phyloP scores from a whole-genome alignment of 2,113 vertebrate species.

The Tenebrosternarchus preto region DNA sequence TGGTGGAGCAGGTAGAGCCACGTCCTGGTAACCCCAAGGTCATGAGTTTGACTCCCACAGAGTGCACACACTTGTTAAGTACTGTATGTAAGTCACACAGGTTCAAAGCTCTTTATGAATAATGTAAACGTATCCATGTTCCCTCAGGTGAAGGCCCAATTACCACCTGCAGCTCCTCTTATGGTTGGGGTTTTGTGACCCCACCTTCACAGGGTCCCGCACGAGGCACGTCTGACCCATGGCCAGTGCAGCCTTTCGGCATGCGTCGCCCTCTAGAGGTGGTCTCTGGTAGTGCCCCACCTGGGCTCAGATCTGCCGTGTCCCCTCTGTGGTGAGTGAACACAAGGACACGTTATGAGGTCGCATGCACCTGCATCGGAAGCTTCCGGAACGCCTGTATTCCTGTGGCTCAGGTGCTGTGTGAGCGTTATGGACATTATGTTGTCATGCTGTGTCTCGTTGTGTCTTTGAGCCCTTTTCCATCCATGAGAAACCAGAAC shows the following conservation, averaged over 20 bases:
- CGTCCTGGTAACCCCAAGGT: too few relatives aligned
- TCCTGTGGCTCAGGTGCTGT: conserved; percentile 17
- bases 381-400: not conserved
- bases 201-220: conserved; percentile 47
- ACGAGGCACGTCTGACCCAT: conserved; percentile 50
- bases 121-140: not conserved
- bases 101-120: too few relatives aligned
- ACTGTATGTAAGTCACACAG: too few relatives aligned
- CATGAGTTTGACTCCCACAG: too few relatives aligned
- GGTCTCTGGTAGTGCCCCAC: conserved; percentile 7
- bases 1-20: too few relatives aligned
- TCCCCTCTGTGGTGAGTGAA: not conserved
- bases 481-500: not conserved
- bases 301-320: conserved; percentile 3
- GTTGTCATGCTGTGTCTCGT: conserved; percentile 1
- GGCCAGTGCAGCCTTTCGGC: conserved; percentile 40
- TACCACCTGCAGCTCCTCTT: conserved; percentile 60
- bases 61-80: too few relatives aligned
- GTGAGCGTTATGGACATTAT: not conserved
- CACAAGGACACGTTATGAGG: not conserved
- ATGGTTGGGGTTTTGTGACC: conserved; percentile 72
- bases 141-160: conserved; percentile 75
- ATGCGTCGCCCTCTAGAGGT: conserved; percentile 51
- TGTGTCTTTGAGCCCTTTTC: too few relatives aligned
- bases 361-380: not conserved